phyloP scores from a whole-genome alignment of 2,888 invertebrate genomes.

The Bombyx huttoni region DNA sequence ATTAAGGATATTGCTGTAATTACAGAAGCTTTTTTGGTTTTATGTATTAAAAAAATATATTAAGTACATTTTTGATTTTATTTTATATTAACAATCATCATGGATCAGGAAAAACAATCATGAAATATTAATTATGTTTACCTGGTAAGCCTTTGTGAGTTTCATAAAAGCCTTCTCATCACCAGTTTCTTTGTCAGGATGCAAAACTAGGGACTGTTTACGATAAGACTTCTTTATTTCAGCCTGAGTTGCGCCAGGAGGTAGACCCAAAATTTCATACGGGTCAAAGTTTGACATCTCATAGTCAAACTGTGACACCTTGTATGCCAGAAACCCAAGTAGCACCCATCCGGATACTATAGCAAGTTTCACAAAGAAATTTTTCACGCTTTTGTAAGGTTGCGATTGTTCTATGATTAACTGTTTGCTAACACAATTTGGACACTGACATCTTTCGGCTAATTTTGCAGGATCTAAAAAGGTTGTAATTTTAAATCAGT shows the following conservation, averaged over 20 bases:
- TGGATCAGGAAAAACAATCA: background rate
- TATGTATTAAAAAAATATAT: background rate
- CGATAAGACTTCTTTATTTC: slow-evolving; percentile 97
- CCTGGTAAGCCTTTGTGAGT: slow-evolving; percentile 93
- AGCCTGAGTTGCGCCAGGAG: slow-evolving; percentile 85
- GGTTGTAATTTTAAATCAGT: background rate
- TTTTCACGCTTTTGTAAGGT: slow-evolving; percentile 89
- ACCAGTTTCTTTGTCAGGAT: slow-evolving; percentile 98
- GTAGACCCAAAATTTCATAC: slow-evolving; percentile 93
- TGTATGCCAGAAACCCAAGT: slow-evolving; percentile 86
- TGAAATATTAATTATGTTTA: slow-evolving; percentile 27
- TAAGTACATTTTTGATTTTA: background rate
- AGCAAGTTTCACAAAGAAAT: slow-evolving; percentile 82
- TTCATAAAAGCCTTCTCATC: slow-evolving; percentile 98
- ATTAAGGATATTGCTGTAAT: no score
- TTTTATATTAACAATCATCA: background rate
- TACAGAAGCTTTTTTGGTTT: no score
- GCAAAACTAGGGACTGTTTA: slow-evolving; percentile 91
- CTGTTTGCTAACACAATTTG: slow-evolving; percentile 88
- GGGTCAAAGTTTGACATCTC: slow-evolving; percentile 99
- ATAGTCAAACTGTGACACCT: slow-evolving; percentile 96
- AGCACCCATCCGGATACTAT: slow-evolving; percentile 88
- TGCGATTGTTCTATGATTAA: slow-evolving; percentile 85
- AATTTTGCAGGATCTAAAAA: slow-evolving; percentile 81
- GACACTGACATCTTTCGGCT: slow-evolving; percentile 89